These are phyloP conservation scores for Ardeotis arabs DNA, from an alignment of 2,113 vertebrate genomes.

Conservation along the genomic window DNA sequence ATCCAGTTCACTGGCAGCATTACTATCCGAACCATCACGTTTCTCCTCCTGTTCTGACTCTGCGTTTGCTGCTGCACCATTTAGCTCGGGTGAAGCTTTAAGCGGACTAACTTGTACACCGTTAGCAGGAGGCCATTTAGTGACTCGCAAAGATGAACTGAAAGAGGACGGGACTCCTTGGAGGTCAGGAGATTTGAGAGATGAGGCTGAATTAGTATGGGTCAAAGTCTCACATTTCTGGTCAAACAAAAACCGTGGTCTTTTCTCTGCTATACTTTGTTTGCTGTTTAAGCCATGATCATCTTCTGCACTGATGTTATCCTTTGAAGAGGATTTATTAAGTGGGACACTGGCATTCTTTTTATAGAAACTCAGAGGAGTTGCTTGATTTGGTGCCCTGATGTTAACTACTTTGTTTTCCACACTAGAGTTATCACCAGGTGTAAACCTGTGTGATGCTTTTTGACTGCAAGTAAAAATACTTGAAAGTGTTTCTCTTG, in stretches of 20 bases:
- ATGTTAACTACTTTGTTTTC: neutral
- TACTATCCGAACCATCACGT: neutral
- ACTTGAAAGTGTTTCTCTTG: neutral
- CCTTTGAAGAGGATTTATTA: slow-evolving; percentile 18
- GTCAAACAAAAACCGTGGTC: neutral
- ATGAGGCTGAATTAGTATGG: neutral
- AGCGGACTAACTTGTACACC: neutral
- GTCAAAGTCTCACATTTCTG: neutral
- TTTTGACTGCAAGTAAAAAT: slow-evolving; percentile 13
- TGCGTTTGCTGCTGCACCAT: neutral
- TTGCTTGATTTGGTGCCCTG: slow-evolving; percentile 13
- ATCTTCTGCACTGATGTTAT: neutral
- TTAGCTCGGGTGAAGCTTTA: neutral
- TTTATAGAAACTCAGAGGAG: neutral
- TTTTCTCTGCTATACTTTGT: slow-evolving; percentile 14
- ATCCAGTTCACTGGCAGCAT: neutral
- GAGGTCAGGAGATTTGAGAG: neutral
- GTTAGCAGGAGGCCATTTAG: neutral
- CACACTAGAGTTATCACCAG: neutral
- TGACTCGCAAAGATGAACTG: neutral
- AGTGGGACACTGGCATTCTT: slow-evolving; percentile 6
- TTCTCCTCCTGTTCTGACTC: slow-evolving; percentile 44
- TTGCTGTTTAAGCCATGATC: slow-evolving; percentile 4
- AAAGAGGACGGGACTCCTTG: neutral
- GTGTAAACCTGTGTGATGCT: neutral